Evolutionary conservation across 2,888 invertebrate genomes (phyloP).

Genomic region (Hydropsyche betteni): DNA sequence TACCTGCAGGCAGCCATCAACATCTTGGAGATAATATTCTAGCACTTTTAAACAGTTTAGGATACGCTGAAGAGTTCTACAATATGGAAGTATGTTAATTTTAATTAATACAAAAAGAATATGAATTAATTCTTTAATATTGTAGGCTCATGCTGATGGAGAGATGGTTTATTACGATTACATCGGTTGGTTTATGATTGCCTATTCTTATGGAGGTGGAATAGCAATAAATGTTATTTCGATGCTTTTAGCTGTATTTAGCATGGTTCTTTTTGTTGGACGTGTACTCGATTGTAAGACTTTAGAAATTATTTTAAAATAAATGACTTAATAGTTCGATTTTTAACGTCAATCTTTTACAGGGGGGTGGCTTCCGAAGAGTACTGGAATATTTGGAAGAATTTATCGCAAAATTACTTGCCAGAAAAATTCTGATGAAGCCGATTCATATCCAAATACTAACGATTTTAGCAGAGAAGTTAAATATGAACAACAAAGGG

Average conservation of each 20-base stretch:
- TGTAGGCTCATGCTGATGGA: conserved; percentile 58
- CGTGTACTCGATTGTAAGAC: conserved; percentile 54
- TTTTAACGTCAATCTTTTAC: not conserved
- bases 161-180: conserved; percentile 77
- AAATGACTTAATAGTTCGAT: too few relatives aligned
- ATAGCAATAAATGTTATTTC: conserved; percentile 59
- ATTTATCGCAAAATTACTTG: not conserved
- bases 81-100: conserved; percentile 41
- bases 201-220: conserved; percentile 67
- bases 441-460: not conserved
- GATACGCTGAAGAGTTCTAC: conserved; percentile 45
- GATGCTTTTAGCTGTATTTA: conserved; percentile 56
- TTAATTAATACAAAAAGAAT: not conserved
- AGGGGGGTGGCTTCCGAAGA: conserved; percentile 8
- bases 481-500: too few relatives aligned
- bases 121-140: conserved; percentile 22
- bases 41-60: conserved; percentile 62
- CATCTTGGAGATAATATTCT: conserved; percentile 90
- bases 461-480: not conserved
- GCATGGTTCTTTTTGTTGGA: conserved; percentile 59
- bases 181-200: conserved; percentile 72
- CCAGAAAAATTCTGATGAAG: not conserved
- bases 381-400: not conserved
- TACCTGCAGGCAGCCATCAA: conserved; percentile 83
- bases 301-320: too few relatives aligned